These are phyloP conservation scores for Bombus sibiricus DNA, from an alignment of 1,140 invertebrate species.

Conservation along the genomic window DNA sequence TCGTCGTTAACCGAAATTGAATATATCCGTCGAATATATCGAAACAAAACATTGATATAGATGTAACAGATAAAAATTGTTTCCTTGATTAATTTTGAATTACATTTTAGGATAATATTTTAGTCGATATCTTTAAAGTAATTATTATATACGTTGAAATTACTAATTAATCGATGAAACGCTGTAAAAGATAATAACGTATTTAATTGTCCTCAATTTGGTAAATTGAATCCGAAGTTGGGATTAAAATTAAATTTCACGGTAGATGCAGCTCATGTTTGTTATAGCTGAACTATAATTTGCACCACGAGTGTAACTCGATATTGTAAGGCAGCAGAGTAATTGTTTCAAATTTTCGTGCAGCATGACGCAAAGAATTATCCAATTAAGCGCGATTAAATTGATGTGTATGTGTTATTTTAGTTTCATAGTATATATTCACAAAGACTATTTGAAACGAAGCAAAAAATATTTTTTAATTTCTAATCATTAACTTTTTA, in stretches of 20 bases:
- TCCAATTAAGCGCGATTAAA: too few species aligned
- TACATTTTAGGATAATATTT: background rate
- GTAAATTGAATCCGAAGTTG: conserved; percentile 1
- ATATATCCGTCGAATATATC: background rate
- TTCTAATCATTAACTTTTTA: too few species aligned
- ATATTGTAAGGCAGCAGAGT: background rate
- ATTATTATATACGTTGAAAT: background rate
- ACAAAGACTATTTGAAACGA: too few species aligned
- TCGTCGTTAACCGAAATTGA: background rate
- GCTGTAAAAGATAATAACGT: background rate
- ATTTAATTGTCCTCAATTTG: background rate
- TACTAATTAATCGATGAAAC: background rate
- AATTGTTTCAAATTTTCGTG: background rate
- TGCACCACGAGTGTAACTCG: background rate
- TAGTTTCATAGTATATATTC: too few species aligned
- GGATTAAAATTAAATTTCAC: conserved; percentile 5
- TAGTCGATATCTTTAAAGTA: background rate
- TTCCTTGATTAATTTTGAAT: background rate
- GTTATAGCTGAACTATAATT: background rate
- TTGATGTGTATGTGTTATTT: too few species aligned
- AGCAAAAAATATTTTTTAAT: too few species aligned
- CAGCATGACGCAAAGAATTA: too few species aligned
- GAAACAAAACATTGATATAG: background rate
- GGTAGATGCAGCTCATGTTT: background rate
- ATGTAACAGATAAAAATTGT: background rate